A percentile compares a stretch with the other conserved stretches of the same genome.
Evolutionary conservation across 2,888 invertebrate species (phyloP).

Genomic region (Eretmocerus hayati): DNA sequence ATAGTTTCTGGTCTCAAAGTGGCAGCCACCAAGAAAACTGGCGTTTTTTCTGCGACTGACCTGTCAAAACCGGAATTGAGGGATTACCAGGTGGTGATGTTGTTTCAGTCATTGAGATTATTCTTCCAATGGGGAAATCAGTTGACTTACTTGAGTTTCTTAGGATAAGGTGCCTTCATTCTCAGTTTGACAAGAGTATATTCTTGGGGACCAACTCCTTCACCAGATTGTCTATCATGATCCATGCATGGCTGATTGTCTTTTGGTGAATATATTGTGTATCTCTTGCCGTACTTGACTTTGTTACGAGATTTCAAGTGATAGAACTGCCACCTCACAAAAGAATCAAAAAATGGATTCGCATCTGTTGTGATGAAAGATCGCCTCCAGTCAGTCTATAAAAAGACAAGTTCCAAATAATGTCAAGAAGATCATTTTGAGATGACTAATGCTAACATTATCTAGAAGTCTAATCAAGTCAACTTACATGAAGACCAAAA

Average conservation of each 20-base stretch:
- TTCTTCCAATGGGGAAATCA: background rate
- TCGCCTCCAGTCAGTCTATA: slow-evolving; percentile 91
- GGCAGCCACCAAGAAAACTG: slow-evolving; percentile 86
- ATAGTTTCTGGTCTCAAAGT: slow-evolving; percentile 98
- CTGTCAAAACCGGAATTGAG: slow-evolving; percentile 42
- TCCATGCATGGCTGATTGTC: slow-evolving; percentile 99
- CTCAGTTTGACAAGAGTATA: slow-evolving; percentile 95
- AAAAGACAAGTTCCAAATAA: too few species aligned
- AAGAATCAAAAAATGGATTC: slow-evolving; percentile 96
- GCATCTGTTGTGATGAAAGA: slow-evolving; percentile 98
- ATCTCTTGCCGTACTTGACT: slow-evolving; percentile 93
- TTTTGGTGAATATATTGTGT: slow-evolving; percentile 91
- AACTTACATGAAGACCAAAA: slow-evolving; percentile 82
- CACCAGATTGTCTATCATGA: slow-evolving; percentile 91
- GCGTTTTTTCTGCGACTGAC: slow-evolving; percentile 47
- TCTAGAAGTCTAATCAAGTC: background rate
- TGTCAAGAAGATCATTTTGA: background rate
- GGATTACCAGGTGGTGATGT: too few species aligned
- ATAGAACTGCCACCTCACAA: slow-evolving; percentile 93
- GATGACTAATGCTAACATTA: background rate
- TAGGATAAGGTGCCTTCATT: slow-evolving; percentile 66
- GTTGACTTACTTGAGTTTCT: slow-evolving; percentile 56
- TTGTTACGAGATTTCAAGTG: slow-evolving; percentile 79
- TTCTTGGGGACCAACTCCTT: slow-evolving; percentile 97
- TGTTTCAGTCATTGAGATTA: background rate